Evolutionary conservation across 2,888 invertebrate species (phyloP).

Genomic region (Andrena praecox): DNA sequence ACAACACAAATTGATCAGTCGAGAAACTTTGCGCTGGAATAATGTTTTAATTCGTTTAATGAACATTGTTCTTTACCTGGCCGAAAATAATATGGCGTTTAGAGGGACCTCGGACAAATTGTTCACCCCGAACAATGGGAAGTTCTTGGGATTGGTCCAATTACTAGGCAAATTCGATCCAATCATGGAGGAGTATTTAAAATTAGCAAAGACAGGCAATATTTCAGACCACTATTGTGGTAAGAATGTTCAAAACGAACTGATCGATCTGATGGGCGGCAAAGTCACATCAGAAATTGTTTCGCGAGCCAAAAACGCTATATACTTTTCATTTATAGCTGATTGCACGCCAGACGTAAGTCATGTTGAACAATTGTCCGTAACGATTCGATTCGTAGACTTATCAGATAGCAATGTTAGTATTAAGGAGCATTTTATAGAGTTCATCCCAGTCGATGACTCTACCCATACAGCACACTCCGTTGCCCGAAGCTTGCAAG

Average conservation of each 20-base stretch:
- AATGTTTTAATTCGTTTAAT: constrained; percentile 74
- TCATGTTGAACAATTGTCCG: constrained; percentile 70
- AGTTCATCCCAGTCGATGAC: constrained; percentile 44
- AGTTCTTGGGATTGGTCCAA: not conserved
- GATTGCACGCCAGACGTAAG: constrained; percentile 72
- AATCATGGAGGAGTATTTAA: not conserved
- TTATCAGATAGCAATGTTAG: constrained; percentile 24
- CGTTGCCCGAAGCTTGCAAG: no score
- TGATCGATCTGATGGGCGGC: constrained; percentile 46
- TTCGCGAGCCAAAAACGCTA: constrained; percentile 36
- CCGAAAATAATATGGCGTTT: constrained; percentile 28
- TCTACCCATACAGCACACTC: no score
- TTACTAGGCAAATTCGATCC: not conserved
- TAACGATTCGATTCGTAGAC: constrained; percentile 59
- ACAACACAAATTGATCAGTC: constrained; percentile 11
- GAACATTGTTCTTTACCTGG: constrained; percentile 74
- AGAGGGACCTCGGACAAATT: not conserved
- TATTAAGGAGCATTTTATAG: constrained; percentile 48
- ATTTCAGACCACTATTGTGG: constrained; percentile 57
- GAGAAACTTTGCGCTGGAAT: constrained; percentile 72
- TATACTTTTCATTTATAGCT: constrained; percentile 72
- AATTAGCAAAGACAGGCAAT: not conserved
- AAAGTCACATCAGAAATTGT: constrained; percentile 48
- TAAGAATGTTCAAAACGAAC: constrained; percentile 58
- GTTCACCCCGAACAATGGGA: not conserved